These are phyloP conservation scores for Ecliptopera silaceata DNA, from an alignment of 2,888 invertebrate genomes.

Conservation along the genomic window DNA sequence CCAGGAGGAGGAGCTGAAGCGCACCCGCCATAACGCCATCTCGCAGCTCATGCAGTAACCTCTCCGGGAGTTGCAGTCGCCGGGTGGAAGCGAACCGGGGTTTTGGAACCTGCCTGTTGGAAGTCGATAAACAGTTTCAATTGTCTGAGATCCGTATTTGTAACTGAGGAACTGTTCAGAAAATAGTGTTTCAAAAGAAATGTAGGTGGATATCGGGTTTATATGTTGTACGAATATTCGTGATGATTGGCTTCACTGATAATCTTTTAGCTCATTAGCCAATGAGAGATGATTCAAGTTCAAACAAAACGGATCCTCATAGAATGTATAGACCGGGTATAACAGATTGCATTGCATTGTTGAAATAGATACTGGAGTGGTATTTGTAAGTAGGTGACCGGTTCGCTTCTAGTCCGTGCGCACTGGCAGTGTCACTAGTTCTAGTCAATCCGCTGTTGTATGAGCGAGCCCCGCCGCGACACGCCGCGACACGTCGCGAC, in stretches of 20 bases:
- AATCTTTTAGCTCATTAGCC: no score
- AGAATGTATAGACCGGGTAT: no score
- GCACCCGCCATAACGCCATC: constrained; percentile 94
- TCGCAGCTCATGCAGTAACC: constrained; percentile 88
- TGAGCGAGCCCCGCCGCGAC: constrained; percentile 28
- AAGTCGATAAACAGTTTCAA: no score
- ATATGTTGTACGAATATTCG: no score
- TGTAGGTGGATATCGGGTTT: no score
- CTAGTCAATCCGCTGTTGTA: constrained; percentile 32
- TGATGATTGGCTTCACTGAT: no score
- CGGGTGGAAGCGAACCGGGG: constrained; percentile 3
- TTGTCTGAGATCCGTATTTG: no score
- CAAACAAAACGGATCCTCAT: no score
- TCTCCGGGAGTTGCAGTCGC: constrained; percentile 1
- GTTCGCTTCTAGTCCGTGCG: constrained; percentile 8
- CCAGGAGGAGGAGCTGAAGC: constrained; percentile 96
- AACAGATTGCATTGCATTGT: not conserved
- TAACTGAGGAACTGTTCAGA: no score
- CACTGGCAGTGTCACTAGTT: constrained; percentile 27
- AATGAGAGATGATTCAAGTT: no score
- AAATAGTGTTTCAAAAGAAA: no score
- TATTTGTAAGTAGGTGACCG: not conserved
- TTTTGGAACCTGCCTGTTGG: not conserved
- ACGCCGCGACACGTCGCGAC: constrained; percentile 23
- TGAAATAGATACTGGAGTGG: not conserved